Conservation (phyloP, 2,888 invertebrate genomes). For the Opisthograptis luteolata region DNA sequence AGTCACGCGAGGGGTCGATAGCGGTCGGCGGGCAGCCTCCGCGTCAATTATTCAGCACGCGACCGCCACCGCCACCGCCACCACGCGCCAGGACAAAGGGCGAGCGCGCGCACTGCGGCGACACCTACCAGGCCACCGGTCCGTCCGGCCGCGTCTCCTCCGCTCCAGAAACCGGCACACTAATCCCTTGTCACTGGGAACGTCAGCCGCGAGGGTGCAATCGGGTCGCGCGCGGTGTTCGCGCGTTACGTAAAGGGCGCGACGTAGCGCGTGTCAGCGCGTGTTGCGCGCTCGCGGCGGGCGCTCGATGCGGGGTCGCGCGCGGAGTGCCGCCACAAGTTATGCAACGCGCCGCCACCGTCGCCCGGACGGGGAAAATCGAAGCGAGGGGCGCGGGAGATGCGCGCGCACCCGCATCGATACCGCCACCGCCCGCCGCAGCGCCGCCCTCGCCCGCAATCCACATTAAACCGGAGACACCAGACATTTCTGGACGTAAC, state of each 20-base stretch:
- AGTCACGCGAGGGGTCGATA: constrained; percentile 83
- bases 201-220: constrained; percentile 49
- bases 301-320: constrained; percentile 80
- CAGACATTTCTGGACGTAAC: constrained; percentile 46
- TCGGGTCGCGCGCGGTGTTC: constrained; percentile 62
- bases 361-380: constrained; percentile 73
- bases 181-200: constrained; percentile 63
- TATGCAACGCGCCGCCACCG: constrained; percentile 81
- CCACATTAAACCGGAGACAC: constrained; percentile 60
- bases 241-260: constrained; percentile 83
- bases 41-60: constrained; percentile 80
- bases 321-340: constrained; percentile 80
- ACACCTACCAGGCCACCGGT: constrained; percentile 75
- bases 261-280: constrained; percentile 72
- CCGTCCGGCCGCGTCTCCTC: constrained; percentile 52
- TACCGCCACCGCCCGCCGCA: constrained; percentile 50
- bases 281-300: constrained; percentile 76
- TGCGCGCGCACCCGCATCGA: constrained; percentile 77
- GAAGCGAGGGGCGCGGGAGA: constrained; percentile 67
- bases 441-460: constrained; percentile 51
- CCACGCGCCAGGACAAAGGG: constrained; percentile 68
- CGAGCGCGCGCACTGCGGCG: constrained; percentile 66
- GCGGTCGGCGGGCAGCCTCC: constrained; percentile 78
- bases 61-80: constrained; percentile 60
- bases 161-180: constrained; percentile 57